These are phyloP conservation scores for Eristalis intricaria DNA, from an alignment of 2,888 invertebrate genomes.

Conservation along the genomic window DNA sequence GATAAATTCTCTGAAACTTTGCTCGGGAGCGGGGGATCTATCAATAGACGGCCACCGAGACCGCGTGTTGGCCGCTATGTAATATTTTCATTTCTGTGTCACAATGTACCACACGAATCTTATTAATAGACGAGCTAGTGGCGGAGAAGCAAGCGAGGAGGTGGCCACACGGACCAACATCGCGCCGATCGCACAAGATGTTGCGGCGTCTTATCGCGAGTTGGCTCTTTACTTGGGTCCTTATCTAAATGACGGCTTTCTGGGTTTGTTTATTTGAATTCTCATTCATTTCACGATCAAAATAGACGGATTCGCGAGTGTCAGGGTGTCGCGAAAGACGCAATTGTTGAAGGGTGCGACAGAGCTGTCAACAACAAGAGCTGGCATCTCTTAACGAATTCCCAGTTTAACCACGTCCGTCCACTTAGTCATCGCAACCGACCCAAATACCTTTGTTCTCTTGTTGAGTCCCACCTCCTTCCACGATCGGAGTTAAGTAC, in stretches of 20 bases:
- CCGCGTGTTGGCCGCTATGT: not conserved
- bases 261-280: not conserved
- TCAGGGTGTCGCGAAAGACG: not conserved
- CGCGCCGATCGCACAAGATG: not conserved
- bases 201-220: not conserved
- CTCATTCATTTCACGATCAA: not conserved
- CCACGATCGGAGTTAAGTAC: no score
- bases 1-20: not conserved
- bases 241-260: not conserved
- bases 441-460: no score
- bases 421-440: no score
- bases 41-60: not conserved
- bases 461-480: no score
- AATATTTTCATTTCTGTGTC: constrained; percentile 2
- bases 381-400: no score
- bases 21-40: not conserved
- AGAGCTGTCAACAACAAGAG: no score
- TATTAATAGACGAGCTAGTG: not conserved
- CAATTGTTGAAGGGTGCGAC: not conserved
- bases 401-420: no score
- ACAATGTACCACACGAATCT: not conserved
- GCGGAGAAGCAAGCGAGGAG: not conserved
- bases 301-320: not conserved
- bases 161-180: not conserved
- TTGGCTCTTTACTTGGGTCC: not conserved